These are phyloP conservation scores for Leptodactylus fuscus DNA, from an alignment of 2,113 vertebrate species.

Conservation along the genomic window DNA sequence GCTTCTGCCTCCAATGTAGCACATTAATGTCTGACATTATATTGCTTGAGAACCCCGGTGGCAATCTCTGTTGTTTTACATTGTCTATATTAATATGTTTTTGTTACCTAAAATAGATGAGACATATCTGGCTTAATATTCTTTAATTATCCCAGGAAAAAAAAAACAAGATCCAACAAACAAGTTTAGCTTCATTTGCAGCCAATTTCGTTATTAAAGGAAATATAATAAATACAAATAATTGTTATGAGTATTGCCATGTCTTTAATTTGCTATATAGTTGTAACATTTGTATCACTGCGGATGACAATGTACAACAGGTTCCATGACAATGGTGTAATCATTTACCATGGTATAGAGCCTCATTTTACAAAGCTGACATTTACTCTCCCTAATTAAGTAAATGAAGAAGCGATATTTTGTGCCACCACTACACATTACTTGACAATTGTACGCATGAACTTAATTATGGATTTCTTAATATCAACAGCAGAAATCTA, in stretches of 20 bases:
- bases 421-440: constrained; percentile 59
- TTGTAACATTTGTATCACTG: constrained; percentile 58
- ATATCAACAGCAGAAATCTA: constrained; percentile 59
- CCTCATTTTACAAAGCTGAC: constrained; percentile 60
- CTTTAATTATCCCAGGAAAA: constrained; percentile 59
- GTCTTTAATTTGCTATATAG: constrained; percentile 61
- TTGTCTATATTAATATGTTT: constrained; percentile 54
- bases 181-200: constrained; percentile 57
- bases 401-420: constrained; percentile 61
- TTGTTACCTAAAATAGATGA: constrained; percentile 60
- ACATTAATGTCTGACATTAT: constrained; percentile 51
- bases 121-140: constrained; percentile 58
- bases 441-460: constrained; percentile 61
- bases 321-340: constrained; percentile 57
- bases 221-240: constrained; percentile 60
- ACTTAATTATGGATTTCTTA: constrained; percentile 62
- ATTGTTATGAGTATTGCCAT: constrained; percentile 59
- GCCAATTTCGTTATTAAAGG: constrained; percentile 59
- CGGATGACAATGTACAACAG: constrained; percentile 58
- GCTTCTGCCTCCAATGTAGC: constrained; percentile 1
- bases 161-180: constrained; percentile 46
- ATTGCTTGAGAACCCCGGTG: constrained; percentile 49
- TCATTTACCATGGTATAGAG: constrained; percentile 61
- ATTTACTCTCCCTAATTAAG: constrained; percentile 61
- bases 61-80: constrained; percentile 53